Base-by-base conservation (phyloP, 2,888 invertebrate species). In the Dynastes maya region DNA sequence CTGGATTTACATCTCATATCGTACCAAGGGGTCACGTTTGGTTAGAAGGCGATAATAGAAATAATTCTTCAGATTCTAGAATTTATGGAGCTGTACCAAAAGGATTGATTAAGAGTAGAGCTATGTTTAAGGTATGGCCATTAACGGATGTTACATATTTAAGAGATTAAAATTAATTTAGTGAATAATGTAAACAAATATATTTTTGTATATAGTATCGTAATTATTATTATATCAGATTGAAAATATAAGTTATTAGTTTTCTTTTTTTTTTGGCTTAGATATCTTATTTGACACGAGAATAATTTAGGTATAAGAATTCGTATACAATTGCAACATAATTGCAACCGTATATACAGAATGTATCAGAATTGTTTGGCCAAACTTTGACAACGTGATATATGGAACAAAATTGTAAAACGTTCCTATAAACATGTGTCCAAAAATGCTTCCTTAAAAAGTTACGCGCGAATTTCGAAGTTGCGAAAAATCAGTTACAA, bases 31-130 rank as follows among this genome's bases (percentile, higher is more conserved):
- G 97, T 1, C 95, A 96, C 88, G 94, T 97, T 0, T 98, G 97
- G 97, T 89, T 98, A 79, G 96, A 97, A 89, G 97, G 98, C 22
- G 98, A 98, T 86, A 98, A 98, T 88, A 90, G 91, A 11, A 88
- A 88, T 75, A 96, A 97, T 89, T 98, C 97, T 8, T 92, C 94
- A 0, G 98, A 98, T 89, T 97, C 97, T 1, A 91, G 97, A 82
- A 90, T 90, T 6, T 98, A 96, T 89, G 98, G 98, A 0, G 94
- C 97, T 5, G 94, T 98, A 27, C 97, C 98, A 0, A 92, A 94
- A 85, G 97, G 96, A 2, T 89, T 98, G 8, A 92, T 98, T 76
- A 90, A 93, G 82, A 95, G 97, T 85, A 92, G 95, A 86, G 97
- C 95, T 13, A 85, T 97, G n/a, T 94, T 93, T 85, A 91, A 94